Evolutionary conservation across 2,888 invertebrate species (phyloP).

Genomic region (Hirtodrosophila cameraria): DNA sequence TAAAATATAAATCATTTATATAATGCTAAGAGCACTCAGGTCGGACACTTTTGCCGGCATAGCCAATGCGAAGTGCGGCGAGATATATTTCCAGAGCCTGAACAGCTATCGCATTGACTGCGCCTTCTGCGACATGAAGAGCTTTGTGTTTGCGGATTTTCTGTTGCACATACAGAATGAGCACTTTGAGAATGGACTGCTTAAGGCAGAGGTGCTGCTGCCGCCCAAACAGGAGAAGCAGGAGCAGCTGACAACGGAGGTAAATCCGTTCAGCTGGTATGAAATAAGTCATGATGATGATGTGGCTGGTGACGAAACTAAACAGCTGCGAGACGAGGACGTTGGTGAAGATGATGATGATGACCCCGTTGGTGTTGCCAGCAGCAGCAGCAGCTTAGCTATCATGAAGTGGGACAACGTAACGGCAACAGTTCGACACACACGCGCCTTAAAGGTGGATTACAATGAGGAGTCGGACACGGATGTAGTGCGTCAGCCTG

Average conservation of each 20-base stretch:
- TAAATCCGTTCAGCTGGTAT: constrained; percentile 60
- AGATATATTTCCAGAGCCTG: constrained; percentile 76
- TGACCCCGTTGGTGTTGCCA: constrained; percentile 30
- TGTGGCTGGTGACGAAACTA: constrained; percentile 9
- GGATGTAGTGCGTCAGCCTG: constrained; percentile 14
- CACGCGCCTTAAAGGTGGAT: constrained; percentile 48
- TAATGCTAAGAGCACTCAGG: constrained; percentile 62
- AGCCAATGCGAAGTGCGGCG: constrained; percentile 76
- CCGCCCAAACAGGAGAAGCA: constrained; percentile 47
- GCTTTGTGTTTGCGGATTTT: constrained; percentile 74
- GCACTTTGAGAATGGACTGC: constrained; percentile 72
- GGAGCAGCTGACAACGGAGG: constrained; percentile 18
- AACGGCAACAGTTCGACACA: constrained; percentile 28
- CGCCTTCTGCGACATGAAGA: constrained; percentile 73
- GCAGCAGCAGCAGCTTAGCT: constrained; percentile 11
- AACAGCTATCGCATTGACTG: constrained; percentile 73
- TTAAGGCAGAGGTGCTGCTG: constrained; percentile 48
- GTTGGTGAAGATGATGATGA: constrained; percentile 12
- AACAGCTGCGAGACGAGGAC: constrained; percentile 1
- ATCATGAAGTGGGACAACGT: constrained; percentile 60
- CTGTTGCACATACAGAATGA: constrained; percentile 74
- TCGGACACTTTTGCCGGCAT: constrained; percentile 62
- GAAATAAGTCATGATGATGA: constrained; percentile 33
- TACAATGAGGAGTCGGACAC: constrained; percentile 47
- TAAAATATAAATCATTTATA: constrained; percentile 6